phyloP scores from a whole-genome alignment of 2,797 vertebrate species.

The Aphelocoma californica region DNA sequence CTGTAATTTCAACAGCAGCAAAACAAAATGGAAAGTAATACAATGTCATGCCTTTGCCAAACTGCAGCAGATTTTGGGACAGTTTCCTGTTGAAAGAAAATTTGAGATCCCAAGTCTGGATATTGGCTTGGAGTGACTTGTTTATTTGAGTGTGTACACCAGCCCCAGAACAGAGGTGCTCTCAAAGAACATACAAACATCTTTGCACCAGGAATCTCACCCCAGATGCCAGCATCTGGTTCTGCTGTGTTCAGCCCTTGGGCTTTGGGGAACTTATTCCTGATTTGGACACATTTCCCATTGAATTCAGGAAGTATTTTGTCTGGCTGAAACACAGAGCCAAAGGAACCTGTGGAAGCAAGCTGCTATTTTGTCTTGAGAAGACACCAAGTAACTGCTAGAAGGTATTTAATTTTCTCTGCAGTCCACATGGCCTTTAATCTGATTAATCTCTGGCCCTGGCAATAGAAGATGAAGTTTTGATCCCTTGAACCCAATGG shows the following conservation, averaged over 20 bases:
- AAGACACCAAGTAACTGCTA: not conserved
- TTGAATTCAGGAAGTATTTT: constrained; percentile 29
- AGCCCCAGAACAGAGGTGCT: not conserved
- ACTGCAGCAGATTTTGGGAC: not conserved
- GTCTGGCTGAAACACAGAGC: not conserved
- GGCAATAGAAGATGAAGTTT: constrained; percentile 11
- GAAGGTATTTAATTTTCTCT: constrained; percentile 40
- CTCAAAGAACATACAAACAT: not conserved
- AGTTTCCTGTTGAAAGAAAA: not conserved
- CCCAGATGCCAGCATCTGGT: constrained; percentile 40
- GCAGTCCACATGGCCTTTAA: constrained; percentile 12
- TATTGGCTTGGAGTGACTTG: not conserved
- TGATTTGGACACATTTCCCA: constrained; percentile 11
- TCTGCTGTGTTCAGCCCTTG: constrained; percentile 20
- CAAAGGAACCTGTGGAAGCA: constrained; percentile 35
- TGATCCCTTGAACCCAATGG: not conserved
- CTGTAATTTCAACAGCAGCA: constrained; percentile 51
- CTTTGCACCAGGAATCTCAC: not conserved
- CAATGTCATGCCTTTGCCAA: not conserved
- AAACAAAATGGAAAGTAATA: constrained; percentile 36
- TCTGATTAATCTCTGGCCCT: constrained; percentile 18
- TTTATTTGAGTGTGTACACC: not conserved
- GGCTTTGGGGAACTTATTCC: not conserved
- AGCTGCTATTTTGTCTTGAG: constrained; percentile 8
- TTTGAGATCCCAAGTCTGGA: not conserved